Conservation (phyloP, 2,888 invertebrate species). For the Agrotis clavis region DNA sequence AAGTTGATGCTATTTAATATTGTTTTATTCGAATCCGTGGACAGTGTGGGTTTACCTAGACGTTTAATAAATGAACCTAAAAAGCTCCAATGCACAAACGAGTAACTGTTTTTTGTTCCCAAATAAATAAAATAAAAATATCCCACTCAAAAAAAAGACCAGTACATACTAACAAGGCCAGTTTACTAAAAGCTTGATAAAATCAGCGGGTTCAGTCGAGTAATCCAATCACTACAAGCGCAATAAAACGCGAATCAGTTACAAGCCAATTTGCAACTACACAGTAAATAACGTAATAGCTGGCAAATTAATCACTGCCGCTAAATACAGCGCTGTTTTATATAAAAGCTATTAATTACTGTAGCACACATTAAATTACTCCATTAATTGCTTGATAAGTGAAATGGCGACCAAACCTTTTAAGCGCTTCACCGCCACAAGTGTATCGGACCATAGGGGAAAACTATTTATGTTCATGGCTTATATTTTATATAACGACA, state of each 20-base stretch:
- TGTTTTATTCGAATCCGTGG: too few species aligned
- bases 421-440: slow-evolving; percentile 61
- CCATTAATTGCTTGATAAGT: slow-evolving; percentile 78
- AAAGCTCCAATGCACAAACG: too few species aligned
- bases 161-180: too few species aligned
- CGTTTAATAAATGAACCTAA: too few species aligned
- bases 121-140: too few species aligned
- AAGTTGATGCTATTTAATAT: too few species aligned
- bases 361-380: slow-evolving; percentile 70
- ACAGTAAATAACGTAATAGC: slow-evolving; percentile 20
- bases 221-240: neutral
- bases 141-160: too few species aligned
- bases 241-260: slow-evolving; percentile 20
- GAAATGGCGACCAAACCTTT: slow-evolving; percentile 72
- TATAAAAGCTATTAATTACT: slow-evolving; percentile 55
- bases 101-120: too few species aligned
- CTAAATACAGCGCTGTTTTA: slow-evolving; percentile 45
- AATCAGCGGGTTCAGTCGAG: neutral
- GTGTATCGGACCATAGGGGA: slow-evolving; percentile 61
- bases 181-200: too few species aligned
- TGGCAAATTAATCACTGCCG: slow-evolving; percentile 45
- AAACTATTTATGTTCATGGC: slow-evolving; percentile 61
- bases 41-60: too few species aligned
- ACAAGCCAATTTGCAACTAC: slow-evolving; percentile 40
- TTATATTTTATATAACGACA: neutral